These are phyloP conservation scores for Allochrocebus solatus DNA, from an alignment of 2,797 vertebrate genomes.

Conservation along the genomic window DNA sequence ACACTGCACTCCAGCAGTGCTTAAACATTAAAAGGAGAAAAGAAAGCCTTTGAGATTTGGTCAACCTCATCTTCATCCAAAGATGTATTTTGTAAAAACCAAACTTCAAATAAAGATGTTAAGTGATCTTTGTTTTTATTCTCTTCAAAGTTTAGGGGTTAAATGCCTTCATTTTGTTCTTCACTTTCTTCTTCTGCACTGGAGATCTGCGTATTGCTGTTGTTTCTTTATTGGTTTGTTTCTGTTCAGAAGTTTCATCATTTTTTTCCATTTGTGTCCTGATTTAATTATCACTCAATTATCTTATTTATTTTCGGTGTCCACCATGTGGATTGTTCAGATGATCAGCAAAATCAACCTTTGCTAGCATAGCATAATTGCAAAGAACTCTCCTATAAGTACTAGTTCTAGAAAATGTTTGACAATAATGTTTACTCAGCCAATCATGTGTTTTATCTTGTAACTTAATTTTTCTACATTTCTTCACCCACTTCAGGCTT, in stretches of 20 bases:
- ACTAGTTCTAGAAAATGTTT: slow-evolving; percentile 91
- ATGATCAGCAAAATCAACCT: slow-evolving; percentile 89
- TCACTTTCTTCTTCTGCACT: slow-evolving; percentile 79
- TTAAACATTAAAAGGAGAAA: slow-evolving; percentile 88
- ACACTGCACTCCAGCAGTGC: slow-evolving; percentile 90
- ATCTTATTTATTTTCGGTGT: slow-evolving; percentile 81
- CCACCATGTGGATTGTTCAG: slow-evolving; percentile 87
- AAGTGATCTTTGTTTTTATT: slow-evolving; percentile 88
- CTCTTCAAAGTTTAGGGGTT: slow-evolving; percentile 85
- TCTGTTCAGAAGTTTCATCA: slow-evolving; percentile 83
- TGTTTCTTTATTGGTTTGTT: slow-evolving; percentile 78
- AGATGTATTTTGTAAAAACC: slow-evolving; percentile 87
- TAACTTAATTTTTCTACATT: slow-evolving; percentile 89
- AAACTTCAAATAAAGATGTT: slow-evolving; percentile 91
- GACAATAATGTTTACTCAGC: slow-evolving; percentile 90
- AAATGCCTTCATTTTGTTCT: slow-evolving; percentile 79
- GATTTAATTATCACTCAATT: slow-evolving; percentile 87
- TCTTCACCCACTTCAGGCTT: slow-evolving; percentile 91
- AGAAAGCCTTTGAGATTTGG: slow-evolving; percentile 80
- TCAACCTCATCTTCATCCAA: slow-evolving; percentile 83
- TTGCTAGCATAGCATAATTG: slow-evolving; percentile 91
- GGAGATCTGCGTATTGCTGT: slow-evolving; percentile 67
- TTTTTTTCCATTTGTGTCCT: slow-evolving; percentile 86
- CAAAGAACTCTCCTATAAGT: slow-evolving; percentile 87
- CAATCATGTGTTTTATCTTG: slow-evolving; percentile 89